Evolutionary conservation across 2,113 vertebrate species (phyloP), one percentile per base, ranked within the genome.

Genomic region (Neolamprologus kungweensis): DNA sequence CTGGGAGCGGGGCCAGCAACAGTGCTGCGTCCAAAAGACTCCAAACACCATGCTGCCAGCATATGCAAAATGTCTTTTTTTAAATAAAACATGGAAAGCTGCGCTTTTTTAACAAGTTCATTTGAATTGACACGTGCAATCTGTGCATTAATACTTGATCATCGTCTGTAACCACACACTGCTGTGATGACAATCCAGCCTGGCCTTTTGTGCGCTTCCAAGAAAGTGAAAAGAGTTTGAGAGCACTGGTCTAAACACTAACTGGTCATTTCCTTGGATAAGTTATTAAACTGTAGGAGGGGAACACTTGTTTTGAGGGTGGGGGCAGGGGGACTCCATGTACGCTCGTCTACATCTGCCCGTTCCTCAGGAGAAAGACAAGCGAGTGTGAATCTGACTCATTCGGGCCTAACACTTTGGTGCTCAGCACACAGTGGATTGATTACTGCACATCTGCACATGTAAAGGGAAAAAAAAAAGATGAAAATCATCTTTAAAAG

Each of bases 381-480:
- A 79, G 78, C 3, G 26, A 91, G 87, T 84, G 42, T 31, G 47
- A 83, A 89, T 90, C 89, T 94, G 92, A 91, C 85, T 92, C 86
- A 53, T 57, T 45, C 54, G 71, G 60, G 58, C 80, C 60, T 17
- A 47, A 47, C 14, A 1, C 82, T 83, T 33, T 87, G 88, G 9
- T 88, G 83, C 82, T 88, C 78, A 7, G 63, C 84, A 85, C 92
- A 94, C 58, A 68, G 85, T 89, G 90, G 73, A 91, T 68, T 87
- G 83, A 91, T 95, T 92, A 93, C 82, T 80, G n/a, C 85, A 91
- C 92, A 93, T 93, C 89, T 95, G 94, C 88, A 87, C 40, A 54
- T 87, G 45, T 71, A 42, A 60, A 23, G 7, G 60, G 79, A 47
- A 0, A 1, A 17, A 82, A 54, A 35, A 85, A 82, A 7, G 2